phyloP scores from a whole-genome alignment of 2,113 vertebrate genomes.

The Galeopterus variegatus region DNA sequence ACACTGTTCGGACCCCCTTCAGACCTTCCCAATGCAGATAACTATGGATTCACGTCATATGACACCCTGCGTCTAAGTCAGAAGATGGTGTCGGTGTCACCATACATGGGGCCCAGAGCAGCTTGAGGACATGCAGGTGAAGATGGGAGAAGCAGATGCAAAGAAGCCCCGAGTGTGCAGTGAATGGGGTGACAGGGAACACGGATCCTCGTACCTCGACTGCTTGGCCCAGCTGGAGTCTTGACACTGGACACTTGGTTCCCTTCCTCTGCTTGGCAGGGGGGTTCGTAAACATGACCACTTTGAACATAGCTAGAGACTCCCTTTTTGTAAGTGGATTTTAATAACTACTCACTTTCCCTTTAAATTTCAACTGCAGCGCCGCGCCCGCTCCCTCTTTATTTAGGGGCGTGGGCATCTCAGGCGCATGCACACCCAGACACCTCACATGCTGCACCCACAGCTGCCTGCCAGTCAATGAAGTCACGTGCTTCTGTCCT shows the following conservation, averaged over 20 bases:
- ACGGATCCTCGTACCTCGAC: neutral
- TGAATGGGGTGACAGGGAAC: neutral
- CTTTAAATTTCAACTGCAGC: conserved; percentile 59
- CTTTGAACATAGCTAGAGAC: neutral
- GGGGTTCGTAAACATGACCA: neutral
- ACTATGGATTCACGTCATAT: accelerated
- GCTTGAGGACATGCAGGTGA: neutral
- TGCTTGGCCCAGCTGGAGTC: neutral
- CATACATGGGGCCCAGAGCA: neutral
- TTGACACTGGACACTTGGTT: accelerated
- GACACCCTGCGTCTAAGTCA: neutral
- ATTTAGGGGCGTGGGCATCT: conserved; percentile 17
- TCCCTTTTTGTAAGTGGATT: neutral
- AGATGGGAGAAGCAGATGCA: neutral
- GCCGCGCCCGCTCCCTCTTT: neutral
- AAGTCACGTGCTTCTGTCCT: conserved; percentile 50
- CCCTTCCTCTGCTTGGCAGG: neutral
- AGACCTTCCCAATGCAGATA: neutral
- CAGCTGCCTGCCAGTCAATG: conserved; percentile 73
- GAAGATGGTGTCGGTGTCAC: neutral
- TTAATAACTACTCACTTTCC: conserved; percentile 3
- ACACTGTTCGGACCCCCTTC: neutral
- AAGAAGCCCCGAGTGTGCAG: neutral
- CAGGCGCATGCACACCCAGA: neutral
- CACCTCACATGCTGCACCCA: neutral